phyloP scores from a whole-genome alignment of 2,888 invertebrate genomes.

The Papilio demoleus region DNA sequence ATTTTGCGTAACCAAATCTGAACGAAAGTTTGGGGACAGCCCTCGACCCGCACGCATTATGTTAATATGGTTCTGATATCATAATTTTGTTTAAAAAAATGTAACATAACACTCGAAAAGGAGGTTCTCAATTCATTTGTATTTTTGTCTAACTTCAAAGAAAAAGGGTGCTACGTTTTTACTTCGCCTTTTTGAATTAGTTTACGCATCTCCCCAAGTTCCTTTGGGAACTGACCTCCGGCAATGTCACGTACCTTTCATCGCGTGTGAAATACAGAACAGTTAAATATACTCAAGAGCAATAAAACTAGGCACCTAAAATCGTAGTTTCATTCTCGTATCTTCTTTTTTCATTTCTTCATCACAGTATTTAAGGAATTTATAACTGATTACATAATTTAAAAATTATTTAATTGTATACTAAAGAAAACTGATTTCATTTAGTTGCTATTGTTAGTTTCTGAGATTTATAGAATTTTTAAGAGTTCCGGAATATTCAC shows the following conservation, averaged over 20 bases:
- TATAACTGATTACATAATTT: too few relatives aligned
- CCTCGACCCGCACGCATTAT: conserved; percentile 21
- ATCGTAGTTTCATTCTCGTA: too few relatives aligned
- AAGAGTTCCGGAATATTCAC: too few relatives aligned
- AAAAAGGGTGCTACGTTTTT: not conserved
- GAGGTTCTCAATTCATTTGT: not conserved
- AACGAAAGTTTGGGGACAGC: conserved; percentile 29
- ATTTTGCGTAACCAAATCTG: conserved; percentile 27
- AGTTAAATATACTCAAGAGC: not conserved
- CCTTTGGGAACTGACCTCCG: not conserved
- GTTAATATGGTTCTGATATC: conserved; percentile 14
- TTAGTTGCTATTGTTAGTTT: too few relatives aligned
- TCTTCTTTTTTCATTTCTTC: too few relatives aligned
- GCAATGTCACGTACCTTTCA: not conserved
- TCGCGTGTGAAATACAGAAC: not conserved
- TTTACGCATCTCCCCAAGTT: not conserved
- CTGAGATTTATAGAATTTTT: too few relatives aligned
- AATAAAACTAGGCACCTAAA: too few relatives aligned
- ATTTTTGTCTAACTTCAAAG: not conserved
- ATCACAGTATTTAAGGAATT: too few relatives aligned
- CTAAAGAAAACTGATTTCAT: too few relatives aligned
- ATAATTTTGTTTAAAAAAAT: not conserved
- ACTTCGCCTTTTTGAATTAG: not conserved
- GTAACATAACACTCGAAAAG: not conserved
- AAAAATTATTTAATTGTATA: too few relatives aligned